Base-by-base conservation (phyloP, 2,888 invertebrate genomes). In the Heteromurus nitidus region DNA sequence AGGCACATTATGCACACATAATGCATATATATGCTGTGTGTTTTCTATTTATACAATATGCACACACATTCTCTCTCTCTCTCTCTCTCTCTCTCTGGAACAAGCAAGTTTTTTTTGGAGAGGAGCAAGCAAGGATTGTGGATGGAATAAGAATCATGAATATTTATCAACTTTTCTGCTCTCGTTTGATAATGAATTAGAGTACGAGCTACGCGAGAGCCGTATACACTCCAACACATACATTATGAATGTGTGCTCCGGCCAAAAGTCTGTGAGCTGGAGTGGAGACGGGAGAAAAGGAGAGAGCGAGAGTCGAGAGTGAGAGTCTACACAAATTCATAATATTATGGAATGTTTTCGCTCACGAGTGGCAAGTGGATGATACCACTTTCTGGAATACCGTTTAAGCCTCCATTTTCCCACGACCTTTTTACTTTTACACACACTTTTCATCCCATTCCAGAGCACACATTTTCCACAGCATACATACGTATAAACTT, bases 121-220 rank as follows among this genome's bases (percentile, higher is more conserved):
- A 20, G 24, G 13, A 28, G 36, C 20, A 64, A 18, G 72, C 13
- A 73, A 73, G 44, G 44, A 65, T 64, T 64, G 64, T 62, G 47
- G 64, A 62, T 55, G 50, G 24, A 55, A 36, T 7, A 65, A n/a
- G 47, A 64, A 64, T 79, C 79, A 79, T 79, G 79, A 79, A 79
- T 79, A 79, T 79, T 79, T 79, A 79, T 79, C 70, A 79, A 79
- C 79, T 72, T 69, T 68, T 70, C 70, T 79, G 64, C 44, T 79
- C 79, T 26, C 70, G 24, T 79, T 65, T 79, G 79, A 79, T 79
- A 79, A 79, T 79, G 79, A 79, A 79, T 79, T 79, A 79, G 72
- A 79, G 62, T 62, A 76, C 76, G 68, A 50, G 64, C 18, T 36
- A 18, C 36, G 16, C n/a, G n/a, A n/a, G n/a, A n/a, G 18, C 20